Percentiles rank a stretch among this genome's conserved stretches.
Evolutionary conservation across 2,888 invertebrate genomes (phyloP).

Genomic region (Trichogramma evanescens): DNA sequence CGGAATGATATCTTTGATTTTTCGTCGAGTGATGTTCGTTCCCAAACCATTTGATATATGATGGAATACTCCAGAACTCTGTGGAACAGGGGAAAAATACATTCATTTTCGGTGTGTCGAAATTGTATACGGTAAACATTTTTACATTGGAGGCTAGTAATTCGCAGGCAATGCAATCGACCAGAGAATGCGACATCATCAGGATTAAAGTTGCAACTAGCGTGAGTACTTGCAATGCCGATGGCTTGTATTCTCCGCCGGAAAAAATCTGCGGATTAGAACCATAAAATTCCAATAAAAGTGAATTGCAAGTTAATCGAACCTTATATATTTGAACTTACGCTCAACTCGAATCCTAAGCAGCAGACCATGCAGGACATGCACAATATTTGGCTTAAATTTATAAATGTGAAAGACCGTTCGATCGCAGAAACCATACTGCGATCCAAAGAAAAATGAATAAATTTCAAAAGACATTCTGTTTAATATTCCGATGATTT

Average conservation of each 20-base stretch:
- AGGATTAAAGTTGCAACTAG: conserved; percentile 5
- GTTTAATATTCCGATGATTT: neutral
- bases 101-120: neutral
- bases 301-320: neutral
- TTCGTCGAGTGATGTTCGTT: neutral
- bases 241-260: neutral
- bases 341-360: neutral
- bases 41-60: conserved; percentile 9
- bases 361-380: neutral
- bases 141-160: conserved; percentile 5
- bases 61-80: conserved; percentile 9
- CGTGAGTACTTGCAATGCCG: neutral
- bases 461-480: neutral
- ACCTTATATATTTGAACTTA: neutral
- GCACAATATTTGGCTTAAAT: neutral
- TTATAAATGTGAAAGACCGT: neutral
- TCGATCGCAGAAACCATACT: neutral
- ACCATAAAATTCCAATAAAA: neutral
- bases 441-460: neutral
- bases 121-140: neutral
- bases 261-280: neutral
- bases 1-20: neutral
- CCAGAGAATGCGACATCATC: conserved; percentile 6
- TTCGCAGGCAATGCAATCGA: conserved; percentile 12
- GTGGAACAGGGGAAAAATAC: neutral